Conservation (phyloP, 2,797 vertebrate species). For the Coilia nasus region DNA sequence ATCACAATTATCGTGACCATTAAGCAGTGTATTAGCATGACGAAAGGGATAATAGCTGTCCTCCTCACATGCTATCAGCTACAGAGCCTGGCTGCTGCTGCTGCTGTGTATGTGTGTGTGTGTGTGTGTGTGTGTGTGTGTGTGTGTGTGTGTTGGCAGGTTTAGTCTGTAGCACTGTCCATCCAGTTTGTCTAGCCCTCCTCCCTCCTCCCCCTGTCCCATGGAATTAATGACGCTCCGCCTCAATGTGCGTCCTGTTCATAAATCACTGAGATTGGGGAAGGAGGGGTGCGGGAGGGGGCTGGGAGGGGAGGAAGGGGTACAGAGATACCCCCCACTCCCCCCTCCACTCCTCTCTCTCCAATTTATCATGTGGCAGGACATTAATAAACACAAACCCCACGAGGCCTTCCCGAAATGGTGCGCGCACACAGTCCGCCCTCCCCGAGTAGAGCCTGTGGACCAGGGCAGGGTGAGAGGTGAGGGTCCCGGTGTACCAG, state of each 20-base stretch:
- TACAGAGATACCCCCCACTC: slow-evolving; percentile 76
- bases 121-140: slow-evolving; percentile 52
- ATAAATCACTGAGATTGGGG: slow-evolving; percentile 83
- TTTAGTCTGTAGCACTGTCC: slow-evolving; percentile 64
- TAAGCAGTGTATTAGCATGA: slow-evolving; percentile 20
- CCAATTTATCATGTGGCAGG: slow-evolving; percentile 94
- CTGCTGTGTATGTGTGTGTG: slow-evolving; percentile 34
- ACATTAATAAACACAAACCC: slow-evolving; percentile 97
- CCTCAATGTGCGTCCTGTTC: slow-evolving; percentile 84
- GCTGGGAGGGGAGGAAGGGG: slow-evolving; percentile 73
- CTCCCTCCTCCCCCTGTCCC: slow-evolving; percentile 72
- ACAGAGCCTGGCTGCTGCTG: not conserved
- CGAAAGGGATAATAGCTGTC: slow-evolving; percentile 23
- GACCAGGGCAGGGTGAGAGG: slow-evolving; percentile 45
- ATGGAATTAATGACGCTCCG: slow-evolving; percentile 89
- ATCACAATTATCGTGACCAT: slow-evolving; percentile 20
- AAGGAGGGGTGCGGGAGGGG: slow-evolving; percentile 13
- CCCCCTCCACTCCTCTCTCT: slow-evolving; percentile 83
- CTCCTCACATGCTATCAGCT: slow-evolving; percentile 13
- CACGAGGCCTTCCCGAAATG: slow-evolving; percentile 83
- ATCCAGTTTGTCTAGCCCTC: slow-evolving; percentile 71
- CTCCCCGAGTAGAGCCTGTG: slow-evolving; percentile 36
- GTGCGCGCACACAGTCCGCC: slow-evolving; percentile 55
- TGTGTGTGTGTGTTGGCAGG: slow-evolving; percentile 7
- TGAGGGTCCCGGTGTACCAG: not conserved